Base-by-base conservation (phyloP, 1,140 invertebrate genomes). In the Physella acuta region DNA sequence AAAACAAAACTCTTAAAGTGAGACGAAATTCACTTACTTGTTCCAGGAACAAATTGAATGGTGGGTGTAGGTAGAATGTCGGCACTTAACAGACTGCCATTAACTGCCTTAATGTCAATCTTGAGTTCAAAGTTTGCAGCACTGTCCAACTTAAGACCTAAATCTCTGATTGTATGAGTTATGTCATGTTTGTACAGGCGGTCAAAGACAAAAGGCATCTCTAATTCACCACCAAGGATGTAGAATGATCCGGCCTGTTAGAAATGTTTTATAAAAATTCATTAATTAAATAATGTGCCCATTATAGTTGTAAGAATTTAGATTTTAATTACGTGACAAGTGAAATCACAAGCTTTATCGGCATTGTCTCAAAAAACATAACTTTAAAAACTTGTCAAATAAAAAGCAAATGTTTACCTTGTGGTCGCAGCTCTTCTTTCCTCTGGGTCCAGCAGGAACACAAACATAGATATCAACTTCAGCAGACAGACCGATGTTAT, bases 181-280 rank as follows among this genome's bases (percentile, higher is more conserved):
- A 73, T 73, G 56, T 73, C 67, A 26, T 61, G 37, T 36, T 67
- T 72, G 61, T 36, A 53, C 5, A 64, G 68, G 33, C 68, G 63
- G 52, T 75, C 73, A 60, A 75, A 75, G 26, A 33, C 33, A 51
- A 69, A 75, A 17, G 73, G 73, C 73, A 72, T 75, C 36, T 75
- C 73, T 4, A 51, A 37, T 26, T 72, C 64, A 3, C 73, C 73
- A 14, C 73, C 73, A 33, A 75, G 63, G 39, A 75, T 14, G 16
- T 61, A 68, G 68, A 75, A 75, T 14, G 49, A 52, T 36, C 73
- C 73, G n/a, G 73, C 73, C 28, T 66, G 52, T 52, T 30, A 11
- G 37, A 60, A 33, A 8, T 11, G 39, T 20, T 11, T 20, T 11
- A 8, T 44, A 8, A 44, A 11, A 20, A 8, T 20, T 20, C 20